Percentiles rank a stretch among this genome's conserved stretches.
phyloP scores from a whole-genome alignment of 2,888 invertebrate genomes.

The Galeruca laticollis region DNA sequence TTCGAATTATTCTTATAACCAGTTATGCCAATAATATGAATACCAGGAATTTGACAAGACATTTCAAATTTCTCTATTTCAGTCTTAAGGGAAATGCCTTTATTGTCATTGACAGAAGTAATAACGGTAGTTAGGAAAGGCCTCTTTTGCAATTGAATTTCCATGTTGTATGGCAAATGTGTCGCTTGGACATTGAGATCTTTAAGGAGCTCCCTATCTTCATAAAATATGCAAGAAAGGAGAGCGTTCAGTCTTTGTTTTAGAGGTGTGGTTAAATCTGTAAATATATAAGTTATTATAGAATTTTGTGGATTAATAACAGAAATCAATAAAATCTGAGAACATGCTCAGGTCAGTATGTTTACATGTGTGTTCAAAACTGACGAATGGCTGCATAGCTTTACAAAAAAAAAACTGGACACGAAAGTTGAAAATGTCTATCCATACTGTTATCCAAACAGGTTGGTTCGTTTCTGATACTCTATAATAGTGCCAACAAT shows the following conservation, averaged over 20 bases:
- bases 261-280: constrained; percentile 51
- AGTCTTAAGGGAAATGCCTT: constrained; percentile 45
- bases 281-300: constrained; percentile 43
- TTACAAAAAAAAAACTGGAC: no score
- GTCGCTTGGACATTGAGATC: constrained; percentile 52
- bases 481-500: no score
- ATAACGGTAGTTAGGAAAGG: constrained; percentile 57
- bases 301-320: no score
- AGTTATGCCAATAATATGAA: constrained; percentile 63
- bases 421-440: no score
- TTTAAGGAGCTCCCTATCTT: constrained; percentile 60
- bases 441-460: no score
- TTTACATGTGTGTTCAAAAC: no score
- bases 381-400: no score
- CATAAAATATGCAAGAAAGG: constrained; percentile 63
- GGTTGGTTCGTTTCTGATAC: no score
- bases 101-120: constrained; percentile 50
- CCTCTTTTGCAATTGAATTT: constrained; percentile 58
- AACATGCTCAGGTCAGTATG: no score
- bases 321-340: no score
- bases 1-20: constrained; percentile 60
- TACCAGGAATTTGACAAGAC: constrained; percentile 59
- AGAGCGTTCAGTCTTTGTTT: constrained; percentile 61
- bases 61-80: constrained; percentile 57
- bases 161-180: constrained; percentile 47